Base-by-base conservation (phyloP, 2,797 vertebrate genomes). In the Merluccius polli region DNA sequence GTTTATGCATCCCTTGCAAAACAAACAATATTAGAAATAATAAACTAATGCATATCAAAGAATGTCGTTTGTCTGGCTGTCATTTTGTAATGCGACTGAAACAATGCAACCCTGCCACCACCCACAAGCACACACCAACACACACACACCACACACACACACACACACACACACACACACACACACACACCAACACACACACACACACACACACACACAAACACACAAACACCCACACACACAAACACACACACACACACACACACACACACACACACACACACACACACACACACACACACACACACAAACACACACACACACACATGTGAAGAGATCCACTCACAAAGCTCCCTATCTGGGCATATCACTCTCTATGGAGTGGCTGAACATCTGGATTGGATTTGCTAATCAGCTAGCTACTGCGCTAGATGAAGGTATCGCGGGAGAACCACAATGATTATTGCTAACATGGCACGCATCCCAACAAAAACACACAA, bases 331-430 rank as follows among this genome's bases (percentile, higher is more conserved):
- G 41, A 44, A 44, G 16, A 18, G 52, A 59, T 10, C 52, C 52
- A 59, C 52, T 59, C 52, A 59, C 8, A 59, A 24, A 1, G 52
- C 52, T 59, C 16, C 78, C 76, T 79, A 73, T 81, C 81, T 32
- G 76, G 78, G 76, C 5, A 24, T 15, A 59, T 24, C 6, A 12
- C 6, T 12, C 38, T 41, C 38, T 8, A 12, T 24, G 21, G 52
- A 24, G 21, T 9, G 21, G 52, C 52, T 24, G 0, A n/a, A 24
- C 52, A 59, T 59, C 52, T 59, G 21, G 52, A 59, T 9, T 59
- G 52, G 52, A 59, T 21, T n/a, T 59, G n/a, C 21, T 59, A 59
- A 59, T 59, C 52, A 59, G n/a, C 52, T n/a, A 10, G 52, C 8
- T 24, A 59, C 52, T 59, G 21, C 16, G 52, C 21, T 59, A 59